These are phyloP conservation scores for Carterocephalus palaemon DNA, from an alignment of 2,888 invertebrate genomes.

Conservation along the genomic window DNA sequence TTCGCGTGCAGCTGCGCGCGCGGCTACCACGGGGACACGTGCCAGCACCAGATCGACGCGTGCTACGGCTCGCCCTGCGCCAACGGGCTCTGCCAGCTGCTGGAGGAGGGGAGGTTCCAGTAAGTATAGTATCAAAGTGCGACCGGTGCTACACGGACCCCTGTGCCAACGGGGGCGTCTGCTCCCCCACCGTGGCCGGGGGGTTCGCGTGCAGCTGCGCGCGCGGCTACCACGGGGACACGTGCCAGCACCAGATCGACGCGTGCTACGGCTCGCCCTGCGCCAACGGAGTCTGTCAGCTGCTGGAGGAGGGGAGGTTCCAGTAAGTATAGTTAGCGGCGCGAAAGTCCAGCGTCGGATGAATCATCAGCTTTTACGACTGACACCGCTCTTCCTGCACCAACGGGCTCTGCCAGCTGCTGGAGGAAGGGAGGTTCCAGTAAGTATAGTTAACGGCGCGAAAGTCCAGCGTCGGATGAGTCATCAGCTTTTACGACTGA, in stretches of 20 bases:
- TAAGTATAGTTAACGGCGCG: conserved; percentile 78
- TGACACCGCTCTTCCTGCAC: conserved; percentile 99
- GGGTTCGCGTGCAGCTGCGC: conserved; percentile 94
- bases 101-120: conserved; percentile 97
- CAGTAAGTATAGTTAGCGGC: conserved; percentile 81
- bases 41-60: conserved; percentile 97
- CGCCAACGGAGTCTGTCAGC: conserved; percentile 93
- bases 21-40: conserved; percentile 96
- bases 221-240: conserved; percentile 96
- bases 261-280: conserved; percentile 99
- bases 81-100: conserved; percentile 93
- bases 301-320: conserved; percentile 96
- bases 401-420: conserved; percentile 93
- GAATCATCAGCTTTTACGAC: conserved; percentile 95
- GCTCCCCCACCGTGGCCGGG: conserved; percentile 84
- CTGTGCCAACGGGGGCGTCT: conserved; percentile 93
- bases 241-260: conserved; percentile 97
- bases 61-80: conserved; percentile 99
- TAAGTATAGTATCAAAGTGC: conserved; percentile 87
- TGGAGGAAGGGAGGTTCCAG: conserved; percentile 97
- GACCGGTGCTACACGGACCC: conserved; percentile 96
- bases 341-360: conserved; percentile 94
- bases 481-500: conserved; percentile 96
- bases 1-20: conserved; percentile 94
- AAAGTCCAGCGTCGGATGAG: conserved; percentile 95